Conservation (phyloP, 2,797 vertebrate genomes). For the Sciurus carolinensis region DNA sequence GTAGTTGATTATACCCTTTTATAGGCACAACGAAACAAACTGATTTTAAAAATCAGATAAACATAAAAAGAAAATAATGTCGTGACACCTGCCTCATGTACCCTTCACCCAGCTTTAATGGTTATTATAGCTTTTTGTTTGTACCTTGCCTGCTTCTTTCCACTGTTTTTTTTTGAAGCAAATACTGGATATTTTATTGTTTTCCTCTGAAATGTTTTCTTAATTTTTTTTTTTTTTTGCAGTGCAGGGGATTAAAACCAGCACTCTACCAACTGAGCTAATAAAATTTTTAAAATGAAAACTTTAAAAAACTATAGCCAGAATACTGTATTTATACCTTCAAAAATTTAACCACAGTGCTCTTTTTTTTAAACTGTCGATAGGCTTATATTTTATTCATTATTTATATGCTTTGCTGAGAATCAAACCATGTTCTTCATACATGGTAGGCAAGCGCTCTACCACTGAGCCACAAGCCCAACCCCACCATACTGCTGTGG, state of each 20-base stretch:
- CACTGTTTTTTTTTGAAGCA: neutral
- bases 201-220: neutral
- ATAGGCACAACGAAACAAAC: neutral
- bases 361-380: too few species aligned
- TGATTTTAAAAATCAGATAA: neutral
- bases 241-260: too few species aligned
- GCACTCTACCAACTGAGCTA: too few species aligned
- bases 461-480: too few species aligned
- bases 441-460: too few species aligned
- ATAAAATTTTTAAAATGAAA: neutral
- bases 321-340: neutral
- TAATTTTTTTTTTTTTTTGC: neutral
- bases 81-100: neutral
- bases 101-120: neutral
- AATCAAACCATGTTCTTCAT: too few species aligned
- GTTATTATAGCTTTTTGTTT: neutral
- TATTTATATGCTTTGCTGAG: too few species aligned
- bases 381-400: too few species aligned
- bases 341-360: neutral
- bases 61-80: neutral
- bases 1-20: neutral
- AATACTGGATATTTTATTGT: neutral
- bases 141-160: neutral
- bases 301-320: neutral
- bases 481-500: neutral